phyloP scores from a whole-genome alignment of 2,113 vertebrate species.

The Glareola pratincola region DNA sequence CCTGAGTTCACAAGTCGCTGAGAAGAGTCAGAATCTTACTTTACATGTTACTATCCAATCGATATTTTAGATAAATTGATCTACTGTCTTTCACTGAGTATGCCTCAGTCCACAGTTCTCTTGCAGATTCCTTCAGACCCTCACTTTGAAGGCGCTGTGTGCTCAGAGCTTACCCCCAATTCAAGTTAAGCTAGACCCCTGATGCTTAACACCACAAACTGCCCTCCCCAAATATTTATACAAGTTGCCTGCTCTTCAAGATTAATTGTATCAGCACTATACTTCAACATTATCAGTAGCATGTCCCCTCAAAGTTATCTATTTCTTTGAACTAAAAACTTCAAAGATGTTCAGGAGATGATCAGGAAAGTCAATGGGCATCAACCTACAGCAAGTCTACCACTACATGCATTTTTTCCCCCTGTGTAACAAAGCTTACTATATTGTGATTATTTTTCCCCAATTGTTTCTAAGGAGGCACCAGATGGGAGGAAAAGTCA shows the following conservation, averaged over 20 bases:
- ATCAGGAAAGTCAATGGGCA: neutral
- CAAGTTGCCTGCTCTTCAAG: neutral
- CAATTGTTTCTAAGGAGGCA: neutral
- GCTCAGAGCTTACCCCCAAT: accelerated
- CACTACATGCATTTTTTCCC: neutral
- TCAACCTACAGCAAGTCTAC: neutral
- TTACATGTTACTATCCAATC: neutral
- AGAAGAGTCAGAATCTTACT: neutral
- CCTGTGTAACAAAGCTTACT: neutral
- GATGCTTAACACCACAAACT: neutral
- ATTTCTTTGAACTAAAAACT: neutral
- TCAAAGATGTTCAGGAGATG: neutral
- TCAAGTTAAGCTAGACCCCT: neutral
- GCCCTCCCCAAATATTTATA: neutral
- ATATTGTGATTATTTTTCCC: neutral
- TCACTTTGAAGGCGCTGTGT: neutral
- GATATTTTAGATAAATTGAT: neutral
- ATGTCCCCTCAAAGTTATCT: neutral
- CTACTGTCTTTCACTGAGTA: neutral
- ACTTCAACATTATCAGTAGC: neutral
- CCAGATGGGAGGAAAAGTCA: neutral
- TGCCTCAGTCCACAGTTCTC: neutral
- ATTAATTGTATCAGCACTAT: neutral
- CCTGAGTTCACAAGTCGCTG: neutral
- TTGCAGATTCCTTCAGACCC: neutral